Conservation (phyloP, 2,797 vertebrate species). For the Cirrhinus molitorella region DNA sequence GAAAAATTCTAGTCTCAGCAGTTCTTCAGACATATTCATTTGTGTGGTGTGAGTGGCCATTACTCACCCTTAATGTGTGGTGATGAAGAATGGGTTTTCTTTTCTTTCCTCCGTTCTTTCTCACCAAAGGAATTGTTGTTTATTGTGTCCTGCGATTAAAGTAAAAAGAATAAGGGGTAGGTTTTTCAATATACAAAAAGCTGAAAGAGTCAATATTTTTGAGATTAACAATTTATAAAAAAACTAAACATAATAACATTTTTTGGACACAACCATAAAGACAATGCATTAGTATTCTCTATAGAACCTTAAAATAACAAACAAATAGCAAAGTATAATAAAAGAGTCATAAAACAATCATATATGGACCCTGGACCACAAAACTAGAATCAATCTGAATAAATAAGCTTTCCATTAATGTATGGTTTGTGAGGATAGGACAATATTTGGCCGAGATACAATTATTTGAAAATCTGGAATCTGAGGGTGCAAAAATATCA, state of each 20-base stretch:
- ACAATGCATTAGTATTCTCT: background rate
- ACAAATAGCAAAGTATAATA: background rate
- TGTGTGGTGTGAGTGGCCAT: background rate
- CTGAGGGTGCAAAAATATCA: too few species aligned
- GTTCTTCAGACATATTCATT: constrained; percentile 11
- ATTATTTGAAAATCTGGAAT: too few species aligned
- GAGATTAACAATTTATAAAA: background rate
- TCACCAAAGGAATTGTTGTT: constrained; percentile 98
- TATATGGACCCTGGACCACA: too few species aligned
- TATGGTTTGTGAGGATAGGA: too few species aligned
- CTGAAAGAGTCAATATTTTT: background rate
- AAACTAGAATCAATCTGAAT: too few species aligned
- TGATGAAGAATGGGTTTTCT: constrained; percentile 89
- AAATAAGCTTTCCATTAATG: too few species aligned
- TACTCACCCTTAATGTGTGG: constrained; percentile 92
- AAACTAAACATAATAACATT: background rate
- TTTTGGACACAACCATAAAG: background rate
- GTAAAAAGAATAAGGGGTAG: constrained; percentile 20
- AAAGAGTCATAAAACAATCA: too few species aligned
- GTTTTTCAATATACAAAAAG: constrained; percentile 34
- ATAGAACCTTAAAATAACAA: constrained; percentile 3
- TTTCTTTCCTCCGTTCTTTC: constrained; percentile 96
- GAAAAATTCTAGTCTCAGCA: constrained; percentile 11
- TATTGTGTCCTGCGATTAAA: constrained; percentile 88
- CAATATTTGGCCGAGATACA: too few species aligned